A percentile compares a stretch with the other conserved stretches of the same genome.
These are phyloP conservation scores for Cantharis rufa DNA, from an alignment of 2,888 invertebrate species.

Conservation along the genomic window DNA sequence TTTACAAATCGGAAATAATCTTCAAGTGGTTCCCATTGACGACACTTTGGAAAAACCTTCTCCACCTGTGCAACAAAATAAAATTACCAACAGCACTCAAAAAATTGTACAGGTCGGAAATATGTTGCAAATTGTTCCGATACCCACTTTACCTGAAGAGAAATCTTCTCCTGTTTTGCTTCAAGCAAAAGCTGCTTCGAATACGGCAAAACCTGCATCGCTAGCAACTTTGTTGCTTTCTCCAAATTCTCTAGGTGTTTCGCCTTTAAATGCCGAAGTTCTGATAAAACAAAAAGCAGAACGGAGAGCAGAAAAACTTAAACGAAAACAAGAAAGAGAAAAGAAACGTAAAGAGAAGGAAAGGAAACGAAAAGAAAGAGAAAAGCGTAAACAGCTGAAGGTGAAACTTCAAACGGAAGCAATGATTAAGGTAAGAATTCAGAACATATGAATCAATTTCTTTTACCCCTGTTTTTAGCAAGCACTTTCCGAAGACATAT, in stretches of 20 bases:
- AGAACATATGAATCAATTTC: not conserved
- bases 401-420: slow-evolving; percentile 52
- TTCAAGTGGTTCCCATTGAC: slow-evolving; percentile 64
- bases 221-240: not conserved
- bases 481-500: slow-evolving; percentile 37
- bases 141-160: slow-evolving; percentile 40
- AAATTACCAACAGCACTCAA: slow-evolving; percentile 31
- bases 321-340: slow-evolving; percentile 50
- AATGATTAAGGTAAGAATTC: slow-evolving; percentile 51
- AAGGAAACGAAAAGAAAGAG: slow-evolving; percentile 49
- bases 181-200: not conserved
- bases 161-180: not conserved
- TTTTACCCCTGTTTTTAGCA: slow-evolving; percentile 26
- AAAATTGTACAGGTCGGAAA: slow-evolving; percentile 61
- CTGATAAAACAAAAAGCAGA: slow-evolving; percentile 48
- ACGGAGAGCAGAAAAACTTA: slow-evolving; percentile 50
- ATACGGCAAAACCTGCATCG: not conserved
- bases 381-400: slow-evolving; percentile 49
- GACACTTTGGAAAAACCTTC: slow-evolving; percentile 30
- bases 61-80: slow-evolving; percentile 19
- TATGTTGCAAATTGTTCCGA: slow-evolving; percentile 65
- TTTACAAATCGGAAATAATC: slow-evolving; percentile 62
- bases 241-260: not conserved
- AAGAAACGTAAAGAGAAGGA: slow-evolving; percentile 52
- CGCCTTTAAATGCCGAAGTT: slow-evolving; percentile 41